Base-by-base conservation (phyloP, 2,888 invertebrate genomes). In the Tricholauxania praeusta region DNA sequence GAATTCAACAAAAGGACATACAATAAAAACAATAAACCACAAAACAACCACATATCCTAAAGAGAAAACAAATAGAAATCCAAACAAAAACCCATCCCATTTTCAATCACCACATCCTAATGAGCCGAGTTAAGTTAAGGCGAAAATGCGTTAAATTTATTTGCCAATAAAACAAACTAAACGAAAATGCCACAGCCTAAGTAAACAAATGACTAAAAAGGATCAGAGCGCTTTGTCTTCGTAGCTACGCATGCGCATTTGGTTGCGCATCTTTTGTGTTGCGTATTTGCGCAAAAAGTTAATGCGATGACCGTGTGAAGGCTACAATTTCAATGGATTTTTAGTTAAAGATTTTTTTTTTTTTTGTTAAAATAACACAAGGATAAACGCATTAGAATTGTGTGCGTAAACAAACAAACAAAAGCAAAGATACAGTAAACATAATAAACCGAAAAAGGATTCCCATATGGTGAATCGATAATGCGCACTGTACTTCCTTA, bases 101-200 rank as follows among this genome's bases (percentile, higher is more conserved):
- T 28, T 28, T 28, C 28, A 28, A 28, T 28, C 28, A 28, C 28
- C 28, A 28, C 3, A 28, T 28, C 28, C 28, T 28, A 51, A 69
- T 60, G 59, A 32, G 59, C 17, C 12, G 66, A 53, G 68, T 57
- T 52, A 39, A 47, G 57, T 22, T 52, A 17, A 62, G 53, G 70
- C 60, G 60, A 62, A 62, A 70, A 62, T 70, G 70, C 59, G 69
- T 60, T 51, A 60, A 69, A 69, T 60, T 15, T 51, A 55, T 67
- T 53, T 67, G 55, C 22, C 57, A 60, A 48, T 28, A 60, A 17
- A 22, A 12, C 28, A 48, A 32, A 60, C 70, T 63, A 17, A 63
- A 47, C 51, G 63, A 70, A 28, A 4, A 4, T 28, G 28, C 62
- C 53, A 53, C 53, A 53, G 22, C 17, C 62, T 32, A 39, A 60